Conservation (phyloP, 2,888 invertebrate genomes). For the Agrochola litura region DNA sequence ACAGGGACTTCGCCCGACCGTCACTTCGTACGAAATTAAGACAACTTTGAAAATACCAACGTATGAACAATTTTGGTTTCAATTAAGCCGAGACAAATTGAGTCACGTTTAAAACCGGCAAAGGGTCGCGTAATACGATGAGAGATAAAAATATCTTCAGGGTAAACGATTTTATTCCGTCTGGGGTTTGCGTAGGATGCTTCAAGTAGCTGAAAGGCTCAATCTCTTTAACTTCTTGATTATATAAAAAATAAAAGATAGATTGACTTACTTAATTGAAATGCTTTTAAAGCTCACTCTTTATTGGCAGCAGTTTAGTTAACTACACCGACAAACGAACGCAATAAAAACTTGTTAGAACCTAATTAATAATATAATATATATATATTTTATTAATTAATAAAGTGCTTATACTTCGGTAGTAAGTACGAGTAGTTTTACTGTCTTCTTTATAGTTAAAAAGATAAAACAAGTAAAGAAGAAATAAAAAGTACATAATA, state of each 20-base stretch:
- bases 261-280: not conserved
- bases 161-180: slow-evolving; percentile 61
- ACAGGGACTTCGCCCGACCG: slow-evolving; percentile 63
- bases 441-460: not conserved
- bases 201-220: slow-evolving; percentile 40
- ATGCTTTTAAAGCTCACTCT: slow-evolving; percentile 15
- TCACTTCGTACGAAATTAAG: slow-evolving; percentile 60
- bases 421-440: not conserved
- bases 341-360: not conserved
- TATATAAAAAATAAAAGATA: slow-evolving; percentile 13
- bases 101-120: slow-evolving; percentile 55
- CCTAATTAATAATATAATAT: too few relatives aligned
- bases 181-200: slow-evolving; percentile 25
- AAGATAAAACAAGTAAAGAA: not conserved
- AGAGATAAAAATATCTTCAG: slow-evolving; percentile 61
- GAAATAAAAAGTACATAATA: not conserved
- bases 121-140: slow-evolving; percentile 55
- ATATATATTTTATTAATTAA: too few relatives aligned
- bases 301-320: not conserved
- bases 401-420: too few relatives aligned
- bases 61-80: slow-evolving; percentile 65
- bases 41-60: slow-evolving; percentile 65
- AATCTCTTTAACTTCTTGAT: slow-evolving; percentile 43
- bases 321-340: not conserved
- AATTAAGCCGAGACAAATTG: slow-evolving; percentile 64